A percentile compares a stretch with the other conserved stretches of the same genome.
These are phyloP conservation scores for Caenorhabditis imperialis DNA, from an alignment of 2,888 invertebrate genomes.

Conservation along the genomic window DNA sequence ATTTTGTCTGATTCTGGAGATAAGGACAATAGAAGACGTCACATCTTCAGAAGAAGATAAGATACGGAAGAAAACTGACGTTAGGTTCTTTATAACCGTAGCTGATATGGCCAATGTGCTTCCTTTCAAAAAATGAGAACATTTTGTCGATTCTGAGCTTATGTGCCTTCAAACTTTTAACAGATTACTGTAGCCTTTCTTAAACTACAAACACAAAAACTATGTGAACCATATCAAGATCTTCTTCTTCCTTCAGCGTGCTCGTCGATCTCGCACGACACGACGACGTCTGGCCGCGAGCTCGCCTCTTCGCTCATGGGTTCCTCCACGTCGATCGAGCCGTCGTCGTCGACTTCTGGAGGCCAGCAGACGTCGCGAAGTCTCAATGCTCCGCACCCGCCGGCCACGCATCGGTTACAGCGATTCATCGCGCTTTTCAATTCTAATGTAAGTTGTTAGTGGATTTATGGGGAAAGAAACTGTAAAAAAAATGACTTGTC, in stretches of 20 bases:
- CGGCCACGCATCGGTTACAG: conserved; percentile 60
- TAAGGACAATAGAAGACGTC: no score
- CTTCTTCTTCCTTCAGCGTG: conserved; percentile 34
- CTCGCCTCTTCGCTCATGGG: conserved; percentile 23
- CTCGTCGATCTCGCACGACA: conserved; percentile 50
- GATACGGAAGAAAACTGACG: no score
- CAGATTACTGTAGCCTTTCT: no score
- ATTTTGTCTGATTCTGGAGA: no score
- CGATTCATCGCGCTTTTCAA: conserved; percentile 63
- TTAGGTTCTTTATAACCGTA: no score
- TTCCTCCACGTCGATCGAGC: conserved; percentile 11
- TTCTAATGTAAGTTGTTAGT: conserved; percentile 47
- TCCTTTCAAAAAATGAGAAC: no score
- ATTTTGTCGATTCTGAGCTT: no score
- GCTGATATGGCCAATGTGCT: no score
- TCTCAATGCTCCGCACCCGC: conserved; percentile 58
- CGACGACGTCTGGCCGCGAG: conserved; percentile 40
- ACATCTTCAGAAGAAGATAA: no score
- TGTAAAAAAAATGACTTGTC: background rate
- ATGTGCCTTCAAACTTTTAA: no score
- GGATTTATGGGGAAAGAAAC: background rate
- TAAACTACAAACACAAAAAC: no score
- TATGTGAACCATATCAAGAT: no score
- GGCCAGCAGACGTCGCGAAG: conserved; percentile 46
- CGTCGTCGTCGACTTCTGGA: background rate